phyloP scores from a whole-genome alignment of 2,888 invertebrate species.

The Agrenia bidenticulata region DNA sequence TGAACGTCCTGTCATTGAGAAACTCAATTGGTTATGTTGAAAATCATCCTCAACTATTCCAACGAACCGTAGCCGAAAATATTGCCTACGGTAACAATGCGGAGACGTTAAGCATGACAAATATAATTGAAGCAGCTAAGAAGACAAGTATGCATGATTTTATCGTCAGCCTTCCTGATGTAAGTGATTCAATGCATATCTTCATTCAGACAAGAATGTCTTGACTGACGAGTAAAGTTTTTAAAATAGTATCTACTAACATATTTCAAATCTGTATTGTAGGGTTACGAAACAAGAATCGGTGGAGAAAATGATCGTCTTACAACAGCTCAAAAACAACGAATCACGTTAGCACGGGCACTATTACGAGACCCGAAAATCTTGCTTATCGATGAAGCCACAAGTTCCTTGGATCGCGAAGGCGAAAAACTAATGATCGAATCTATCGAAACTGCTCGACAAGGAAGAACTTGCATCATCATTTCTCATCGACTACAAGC shows the following conservation, averaged over 20 bases:
- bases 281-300: constrained; percentile 38
- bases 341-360: constrained; percentile 31
- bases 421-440: constrained; percentile 31
- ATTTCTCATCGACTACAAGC: constrained; percentile 30
- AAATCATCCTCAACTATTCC: constrained; percentile 36
- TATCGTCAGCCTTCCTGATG: constrained; percentile 33
- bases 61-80: constrained; percentile 42
- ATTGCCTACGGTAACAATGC: constrained; percentile 39
- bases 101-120: constrained; percentile 22
- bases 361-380: constrained; percentile 33
- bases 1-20: constrained; percentile 18
- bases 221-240: background rate
- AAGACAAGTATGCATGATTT: constrained; percentile 32
- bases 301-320: constrained; percentile 30
- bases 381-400: constrained; percentile 30
- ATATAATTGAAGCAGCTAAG: constrained; percentile 37
- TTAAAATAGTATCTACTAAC: too few relatives aligned
- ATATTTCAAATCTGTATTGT: background rate
- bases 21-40: constrained; percentile 27
- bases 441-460: constrained; percentile 16
- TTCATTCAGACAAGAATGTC: too few relatives aligned
- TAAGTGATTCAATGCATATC: too few relatives aligned
- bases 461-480: constrained; percentile 28
- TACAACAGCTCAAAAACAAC: constrained; percentile 28
- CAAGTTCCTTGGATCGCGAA: constrained; percentile 23